Evolutionary conservation across 2,113 vertebrate species (phyloP).

Genomic region (Megaceryle torquata): DNA sequence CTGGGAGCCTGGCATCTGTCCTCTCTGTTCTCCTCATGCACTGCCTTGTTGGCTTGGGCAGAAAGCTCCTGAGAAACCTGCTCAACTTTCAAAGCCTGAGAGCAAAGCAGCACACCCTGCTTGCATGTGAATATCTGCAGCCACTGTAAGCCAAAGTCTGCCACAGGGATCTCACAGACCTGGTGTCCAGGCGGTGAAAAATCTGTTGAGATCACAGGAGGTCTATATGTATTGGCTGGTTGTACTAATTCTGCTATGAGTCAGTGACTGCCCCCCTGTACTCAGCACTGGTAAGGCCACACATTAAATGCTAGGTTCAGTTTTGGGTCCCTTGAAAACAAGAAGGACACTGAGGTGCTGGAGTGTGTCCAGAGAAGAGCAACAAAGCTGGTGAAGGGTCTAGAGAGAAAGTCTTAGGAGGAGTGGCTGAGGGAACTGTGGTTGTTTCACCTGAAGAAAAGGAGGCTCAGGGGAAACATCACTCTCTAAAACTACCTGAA

Average conservation of each 20-base stretch:
- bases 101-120: not conserved
- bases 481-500: not conserved
- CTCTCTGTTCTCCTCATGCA: not conserved
- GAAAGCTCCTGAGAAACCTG: not conserved
- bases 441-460: not conserved
- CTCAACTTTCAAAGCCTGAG: accelerated
- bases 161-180: not conserved
- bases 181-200: not conserved
- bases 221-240: not conserved
- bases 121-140: not conserved
- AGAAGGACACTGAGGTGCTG: not conserved
- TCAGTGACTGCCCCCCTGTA: not conserved
- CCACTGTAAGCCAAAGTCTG: not conserved
- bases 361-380: not conserved
- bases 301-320: not conserved
- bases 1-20: too few species aligned
- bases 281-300: not conserved
- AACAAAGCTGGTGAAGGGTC: not conserved
- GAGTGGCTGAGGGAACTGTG: not conserved
- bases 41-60: not conserved
- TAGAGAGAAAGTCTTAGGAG: not conserved
- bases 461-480: not conserved
- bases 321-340: not conserved
- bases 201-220: not conserved
- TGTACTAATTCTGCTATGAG: not conserved